Conservation (phyloP, 2,797 vertebrate species). For the Aldrovandia affinis region DNA sequence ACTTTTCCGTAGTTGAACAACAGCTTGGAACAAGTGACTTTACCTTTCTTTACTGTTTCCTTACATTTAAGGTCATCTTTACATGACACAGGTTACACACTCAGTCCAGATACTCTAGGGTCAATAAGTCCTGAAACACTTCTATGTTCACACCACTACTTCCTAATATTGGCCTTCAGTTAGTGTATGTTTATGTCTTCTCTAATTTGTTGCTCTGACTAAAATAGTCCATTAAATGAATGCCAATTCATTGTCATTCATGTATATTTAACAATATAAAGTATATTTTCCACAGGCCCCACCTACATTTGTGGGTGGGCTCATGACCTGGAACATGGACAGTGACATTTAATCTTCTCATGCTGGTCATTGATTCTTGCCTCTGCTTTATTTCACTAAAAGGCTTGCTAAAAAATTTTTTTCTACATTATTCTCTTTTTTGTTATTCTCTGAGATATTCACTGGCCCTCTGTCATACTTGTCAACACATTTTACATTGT, state of each 20-base stretch:
- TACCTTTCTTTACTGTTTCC: conserved; percentile 37
- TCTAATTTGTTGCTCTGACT: not conserved
- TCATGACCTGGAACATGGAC: too few relatives aligned
- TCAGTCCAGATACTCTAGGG: conserved; percentile 22
- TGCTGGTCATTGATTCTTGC: not conserved
- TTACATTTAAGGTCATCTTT: conserved; percentile 21
- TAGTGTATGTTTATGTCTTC: not conserved
- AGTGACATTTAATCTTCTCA: not conserved
- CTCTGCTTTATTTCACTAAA: not conserved
- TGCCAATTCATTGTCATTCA: not conserved
- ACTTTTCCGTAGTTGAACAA: too few relatives aligned
- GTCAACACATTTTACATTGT: not conserved
- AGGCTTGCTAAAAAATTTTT: not conserved
- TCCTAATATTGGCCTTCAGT: not conserved
- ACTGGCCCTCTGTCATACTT: not conserved
- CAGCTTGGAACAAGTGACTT: conserved; percentile 36
- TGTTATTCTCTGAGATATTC: not conserved
- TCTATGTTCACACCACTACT: not conserved
- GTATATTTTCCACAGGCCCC: not conserved
- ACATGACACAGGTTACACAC: conserved; percentile 12
- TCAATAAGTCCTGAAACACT: not conserved
- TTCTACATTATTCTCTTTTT: not conserved
- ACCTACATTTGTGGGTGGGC: too few relatives aligned
- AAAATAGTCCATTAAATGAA: not conserved
- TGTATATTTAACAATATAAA: not conserved